Evolutionary conservation across 2,888 invertebrate species (phyloP).

Genomic region (Nebria salina): DNA sequence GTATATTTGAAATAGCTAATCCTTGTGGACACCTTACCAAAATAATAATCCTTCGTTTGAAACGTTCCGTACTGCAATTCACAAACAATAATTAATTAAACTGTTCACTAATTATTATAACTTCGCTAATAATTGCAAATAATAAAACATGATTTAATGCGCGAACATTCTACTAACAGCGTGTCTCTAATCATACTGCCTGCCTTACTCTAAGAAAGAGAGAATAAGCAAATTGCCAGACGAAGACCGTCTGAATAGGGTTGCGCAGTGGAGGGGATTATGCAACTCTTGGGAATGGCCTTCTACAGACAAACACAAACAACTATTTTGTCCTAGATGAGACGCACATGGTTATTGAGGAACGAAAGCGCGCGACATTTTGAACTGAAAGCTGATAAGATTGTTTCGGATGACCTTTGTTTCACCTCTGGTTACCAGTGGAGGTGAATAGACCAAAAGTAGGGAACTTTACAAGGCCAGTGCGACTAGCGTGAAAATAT

Average conservation of each 20-base stretch:
- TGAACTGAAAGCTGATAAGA: not conserved
- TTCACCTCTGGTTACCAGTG: not conserved
- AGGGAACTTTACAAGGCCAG: not conserved
- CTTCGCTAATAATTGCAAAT: not conserved
- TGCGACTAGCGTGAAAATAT: not conserved
- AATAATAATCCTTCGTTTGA: not conserved
- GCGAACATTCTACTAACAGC: not conserved
- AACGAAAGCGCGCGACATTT: not conserved
- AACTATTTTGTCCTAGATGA: not conserved
- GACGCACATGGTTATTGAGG: not conserved
- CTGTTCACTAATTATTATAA: not conserved
- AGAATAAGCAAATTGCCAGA: not conserved
- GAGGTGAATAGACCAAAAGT: not conserved
- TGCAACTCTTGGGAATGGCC: slow-evolving; percentile 9
- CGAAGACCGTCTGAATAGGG: not conserved
- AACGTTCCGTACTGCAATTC: not conserved
- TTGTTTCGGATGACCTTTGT: not conserved
- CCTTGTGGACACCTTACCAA: not conserved
- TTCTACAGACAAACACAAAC: not conserved
- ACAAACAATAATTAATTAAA: not conserved
- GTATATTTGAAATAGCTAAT: not conserved
- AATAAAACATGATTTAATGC: not conserved
- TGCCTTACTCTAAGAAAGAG: not conserved
- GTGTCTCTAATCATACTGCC: not conserved
- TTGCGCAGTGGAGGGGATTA: slow-evolving; percentile 14